Evolutionary conservation across 2,888 invertebrate genomes (phyloP).

Genomic region (Arctia plantaginis): DNA sequence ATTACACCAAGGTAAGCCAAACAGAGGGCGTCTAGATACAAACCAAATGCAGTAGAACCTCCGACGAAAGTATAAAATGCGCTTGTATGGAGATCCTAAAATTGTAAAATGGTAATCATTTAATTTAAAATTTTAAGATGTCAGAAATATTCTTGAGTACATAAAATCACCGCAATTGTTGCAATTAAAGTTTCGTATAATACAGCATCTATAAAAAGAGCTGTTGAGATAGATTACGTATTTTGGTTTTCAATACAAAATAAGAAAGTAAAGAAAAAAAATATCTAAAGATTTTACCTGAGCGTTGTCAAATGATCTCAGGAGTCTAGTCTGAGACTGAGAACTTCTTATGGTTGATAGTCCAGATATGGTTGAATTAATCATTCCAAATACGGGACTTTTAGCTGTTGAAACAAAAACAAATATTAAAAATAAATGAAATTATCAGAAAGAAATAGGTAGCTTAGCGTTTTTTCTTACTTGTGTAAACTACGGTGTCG

Average conservation of each 20-base stretch:
- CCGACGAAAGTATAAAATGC: conserved; percentile 89
- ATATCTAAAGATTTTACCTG: conserved; percentile 72
- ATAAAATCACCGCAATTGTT: background rate
- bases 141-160: background rate
- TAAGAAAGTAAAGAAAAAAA: background rate
- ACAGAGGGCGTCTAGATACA: conserved; percentile 91
- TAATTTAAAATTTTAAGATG: background rate
- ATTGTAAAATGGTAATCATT: conserved; percentile 24
- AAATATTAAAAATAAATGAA: background rate
- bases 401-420: conserved; percentile 84
- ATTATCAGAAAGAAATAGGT: background rate
- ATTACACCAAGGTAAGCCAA: conserved; percentile 89
- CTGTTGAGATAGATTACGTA: too few species aligned
- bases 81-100: conserved; percentile 89
- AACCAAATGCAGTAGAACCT: conserved; percentile 89
- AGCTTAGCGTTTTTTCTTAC: background rate
- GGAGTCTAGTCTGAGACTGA: conserved; percentile 87
- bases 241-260: too few species aligned
- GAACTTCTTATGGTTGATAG: conserved; percentile 92
- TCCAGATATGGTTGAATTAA: conserved; percentile 91
- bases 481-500: background rate
- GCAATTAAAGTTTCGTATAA: background rate
- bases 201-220: background rate
- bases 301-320: conserved; percentile 85
- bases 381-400: conserved; percentile 93